A percentile compares a stretch with the other conserved stretches of the same genome.
phyloP scores from a whole-genome alignment of 2,113 vertebrate species.

The Pantherophis guttatus region DNA sequence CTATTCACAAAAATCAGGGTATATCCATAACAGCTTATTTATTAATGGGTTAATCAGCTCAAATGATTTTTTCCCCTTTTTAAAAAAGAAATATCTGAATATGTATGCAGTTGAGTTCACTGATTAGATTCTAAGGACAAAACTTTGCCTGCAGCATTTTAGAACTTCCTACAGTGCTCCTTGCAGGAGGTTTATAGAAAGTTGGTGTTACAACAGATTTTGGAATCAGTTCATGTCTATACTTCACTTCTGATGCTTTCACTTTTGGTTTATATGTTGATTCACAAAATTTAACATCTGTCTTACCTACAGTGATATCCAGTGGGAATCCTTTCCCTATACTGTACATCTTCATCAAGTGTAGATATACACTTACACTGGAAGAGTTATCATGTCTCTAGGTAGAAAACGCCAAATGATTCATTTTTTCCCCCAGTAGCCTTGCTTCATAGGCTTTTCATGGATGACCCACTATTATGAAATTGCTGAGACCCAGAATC shows the following conservation, averaged over 20 bases:
- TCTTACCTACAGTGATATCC: neutral
- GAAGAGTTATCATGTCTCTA: conserved; percentile 17
- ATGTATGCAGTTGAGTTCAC: neutral
- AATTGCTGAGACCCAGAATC: conserved; percentile 11
- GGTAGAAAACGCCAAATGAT: conserved; percentile 3
- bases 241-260: neutral
- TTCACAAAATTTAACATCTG: neutral
- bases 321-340: conserved; percentile 12
- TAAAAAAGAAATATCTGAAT: conserved; percentile 18
- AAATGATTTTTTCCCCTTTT: conserved; percentile 6
- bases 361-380: neutral
- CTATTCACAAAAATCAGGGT: neutral
- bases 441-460: conserved; percentile 21
- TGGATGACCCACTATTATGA: conserved; percentile 35
- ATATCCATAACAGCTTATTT: neutral
- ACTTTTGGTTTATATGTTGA: neutral
- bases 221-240: conserved; percentile 5
- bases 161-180: neutral
- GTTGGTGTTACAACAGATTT: neutral
- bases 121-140: neutral
- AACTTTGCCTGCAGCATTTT: neutral
- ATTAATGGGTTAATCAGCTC: neutral
- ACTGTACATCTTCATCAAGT: neutral
- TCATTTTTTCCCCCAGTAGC: conserved; percentile 28
- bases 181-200: neutral